Conservation (phyloP, 2,113 vertebrate genomes). For the Empidonax traillii region DNA sequence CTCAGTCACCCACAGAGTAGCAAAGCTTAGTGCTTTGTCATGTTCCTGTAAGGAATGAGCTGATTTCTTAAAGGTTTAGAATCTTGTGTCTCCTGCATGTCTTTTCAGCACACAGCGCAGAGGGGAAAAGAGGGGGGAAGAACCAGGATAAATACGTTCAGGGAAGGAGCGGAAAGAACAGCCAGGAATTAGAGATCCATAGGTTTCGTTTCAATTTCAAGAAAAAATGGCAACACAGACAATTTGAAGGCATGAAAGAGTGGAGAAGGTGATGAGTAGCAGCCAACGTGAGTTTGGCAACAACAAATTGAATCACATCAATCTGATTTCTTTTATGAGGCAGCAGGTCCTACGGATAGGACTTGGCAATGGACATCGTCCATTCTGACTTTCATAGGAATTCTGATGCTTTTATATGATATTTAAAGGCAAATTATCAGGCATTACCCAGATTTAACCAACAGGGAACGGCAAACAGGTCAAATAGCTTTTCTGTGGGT, state of each 20-base stretch:
- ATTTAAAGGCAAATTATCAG: neutral
- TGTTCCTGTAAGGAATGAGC: neutral
- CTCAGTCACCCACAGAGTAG: neutral
- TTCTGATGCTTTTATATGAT: neutral
- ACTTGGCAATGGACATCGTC: neutral
- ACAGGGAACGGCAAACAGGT: neutral
- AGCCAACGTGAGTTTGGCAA: neutral
- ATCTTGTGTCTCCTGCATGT: neutral
- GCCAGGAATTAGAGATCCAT: constrained; percentile 4
- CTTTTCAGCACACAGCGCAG: neutral
- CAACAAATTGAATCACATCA: neutral
- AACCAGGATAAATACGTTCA: neutral
- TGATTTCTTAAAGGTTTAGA: neutral
- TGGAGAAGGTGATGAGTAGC: neutral
- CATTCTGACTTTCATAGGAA: neutral
- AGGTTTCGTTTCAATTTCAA: neutral
- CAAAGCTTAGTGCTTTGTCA: neutral
- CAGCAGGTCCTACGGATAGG: neutral
- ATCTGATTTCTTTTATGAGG: neutral
- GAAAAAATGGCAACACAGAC: neutral
- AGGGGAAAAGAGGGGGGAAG: neutral
- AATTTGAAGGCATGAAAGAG: neutral
- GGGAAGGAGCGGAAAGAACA: neutral
- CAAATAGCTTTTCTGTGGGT: neutral
- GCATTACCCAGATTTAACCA: neutral